A percentile compares a stretch with the other conserved stretches of the same genome.
phyloP scores from a whole-genome alignment of 2,888 invertebrate genomes.

The Galerucella calmariensis region DNA sequence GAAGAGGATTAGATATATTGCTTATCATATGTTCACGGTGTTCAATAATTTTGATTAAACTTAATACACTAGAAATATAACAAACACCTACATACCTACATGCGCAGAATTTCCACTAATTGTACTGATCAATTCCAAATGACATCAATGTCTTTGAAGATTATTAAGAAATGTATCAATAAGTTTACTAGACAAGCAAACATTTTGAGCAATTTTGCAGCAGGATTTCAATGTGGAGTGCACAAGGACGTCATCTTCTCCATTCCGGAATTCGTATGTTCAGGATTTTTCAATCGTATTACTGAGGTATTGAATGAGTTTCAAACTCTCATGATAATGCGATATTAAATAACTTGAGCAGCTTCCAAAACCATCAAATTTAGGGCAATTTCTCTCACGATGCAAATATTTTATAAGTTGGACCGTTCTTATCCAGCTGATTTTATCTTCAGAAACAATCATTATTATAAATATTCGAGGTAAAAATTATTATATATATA shows the following conservation, averaged over 20 bases:
- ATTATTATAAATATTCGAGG: too few relatives aligned
- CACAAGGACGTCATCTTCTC: not conserved
- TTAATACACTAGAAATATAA: too few relatives aligned
- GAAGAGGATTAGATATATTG: conserved; percentile 15
- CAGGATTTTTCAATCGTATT: not conserved
- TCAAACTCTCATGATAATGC: not conserved
- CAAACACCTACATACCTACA: too few relatives aligned
- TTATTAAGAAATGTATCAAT: not conserved
- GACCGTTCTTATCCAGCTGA: too few relatives aligned
- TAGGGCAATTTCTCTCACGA: too few relatives aligned
- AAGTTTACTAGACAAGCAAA: not conserved
- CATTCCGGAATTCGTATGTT: not conserved
- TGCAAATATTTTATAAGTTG: too few relatives aligned
- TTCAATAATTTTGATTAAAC: not conserved
- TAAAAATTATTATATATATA: too few relatives aligned
- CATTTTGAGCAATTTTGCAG: not conserved
- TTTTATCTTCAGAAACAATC: too few relatives aligned
- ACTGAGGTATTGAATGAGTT: not conserved
- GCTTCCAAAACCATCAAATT: not conserved
- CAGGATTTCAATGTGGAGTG: not conserved
- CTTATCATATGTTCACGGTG: not conserved
- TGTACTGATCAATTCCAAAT: too few relatives aligned
- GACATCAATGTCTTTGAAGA: not conserved
- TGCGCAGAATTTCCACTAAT: too few relatives aligned
- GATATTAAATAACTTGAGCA: not conserved